phyloP scores from a whole-genome alignment of 1,140 invertebrate species.

The Leptestheria dahalacensis region DNA sequence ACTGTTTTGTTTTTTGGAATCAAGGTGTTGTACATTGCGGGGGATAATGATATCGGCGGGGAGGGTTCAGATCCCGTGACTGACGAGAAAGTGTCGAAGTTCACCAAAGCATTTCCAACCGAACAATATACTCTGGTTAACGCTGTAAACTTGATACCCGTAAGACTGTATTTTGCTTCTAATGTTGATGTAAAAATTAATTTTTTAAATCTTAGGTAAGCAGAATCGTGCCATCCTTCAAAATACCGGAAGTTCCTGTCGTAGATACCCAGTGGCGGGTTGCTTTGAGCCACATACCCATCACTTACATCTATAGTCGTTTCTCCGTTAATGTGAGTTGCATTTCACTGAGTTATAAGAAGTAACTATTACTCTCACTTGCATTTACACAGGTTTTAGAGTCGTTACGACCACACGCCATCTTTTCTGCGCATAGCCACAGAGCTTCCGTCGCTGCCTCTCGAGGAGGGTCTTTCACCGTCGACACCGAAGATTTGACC shows the following conservation, averaged over 20 bases:
- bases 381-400: conserved; percentile 48
- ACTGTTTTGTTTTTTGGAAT: background rate
- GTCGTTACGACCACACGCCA: conserved; percentile 52
- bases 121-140: background rate
- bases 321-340: background rate
- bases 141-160: background rate
- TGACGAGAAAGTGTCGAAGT: conserved; percentile 52
- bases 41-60: conserved; percentile 90
- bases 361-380: too few relatives aligned
- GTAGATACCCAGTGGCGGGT: background rate
- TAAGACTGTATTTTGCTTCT: background rate
- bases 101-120: conserved; percentile 24
- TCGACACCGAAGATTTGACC: background rate
- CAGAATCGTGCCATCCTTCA: background rate
- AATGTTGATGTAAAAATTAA: background rate
- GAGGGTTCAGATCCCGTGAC: conserved; percentile 59
- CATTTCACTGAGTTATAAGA: conserved; percentile 17
- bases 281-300: conserved; percentile 1
- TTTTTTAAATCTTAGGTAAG: background rate
- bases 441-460: conserved; percentile 26
- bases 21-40: conserved; percentile 71
- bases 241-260: background rate
- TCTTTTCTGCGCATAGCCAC: conserved; percentile 74
- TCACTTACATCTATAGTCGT: background rate
- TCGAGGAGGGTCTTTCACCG: conserved; percentile 31